Percentiles rank a stretch among this genome's conserved stretches.
Conservation (phyloP, 2,113 vertebrate species). For the Lamprologus tigripictilis region DNA sequence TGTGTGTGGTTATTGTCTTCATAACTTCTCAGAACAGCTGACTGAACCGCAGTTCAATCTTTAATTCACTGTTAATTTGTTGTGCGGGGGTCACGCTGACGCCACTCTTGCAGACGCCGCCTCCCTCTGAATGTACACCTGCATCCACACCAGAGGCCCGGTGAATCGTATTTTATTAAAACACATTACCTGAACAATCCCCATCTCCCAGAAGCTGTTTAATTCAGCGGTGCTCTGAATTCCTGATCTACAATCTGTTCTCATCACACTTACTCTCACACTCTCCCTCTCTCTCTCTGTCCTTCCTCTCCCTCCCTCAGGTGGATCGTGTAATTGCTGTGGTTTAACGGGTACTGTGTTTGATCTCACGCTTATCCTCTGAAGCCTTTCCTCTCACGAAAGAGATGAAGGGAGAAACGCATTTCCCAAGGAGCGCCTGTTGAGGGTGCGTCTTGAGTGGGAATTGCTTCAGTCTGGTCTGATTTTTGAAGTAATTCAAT, state of each 20-base stretch:
- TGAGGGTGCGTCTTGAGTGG: not conserved
- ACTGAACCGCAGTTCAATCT: not conserved
- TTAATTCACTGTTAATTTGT: not conserved
- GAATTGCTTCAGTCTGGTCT: slow-evolving; percentile 28
- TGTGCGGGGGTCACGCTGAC: not conserved
- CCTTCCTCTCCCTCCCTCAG: slow-evolving; percentile 28
- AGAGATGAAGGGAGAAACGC: slow-evolving; percentile 39
- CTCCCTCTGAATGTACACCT: not conserved
- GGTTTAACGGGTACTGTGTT: slow-evolving; percentile 52
- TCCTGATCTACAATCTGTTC: slow-evolving; percentile 51
- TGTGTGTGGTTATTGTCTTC: not conserved
- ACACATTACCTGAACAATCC: slow-evolving; percentile 50
- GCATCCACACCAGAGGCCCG: not conserved
- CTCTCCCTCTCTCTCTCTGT: not conserved
- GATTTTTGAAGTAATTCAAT: slow-evolving; percentile 57
- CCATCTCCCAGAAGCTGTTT: slow-evolving; percentile 47
- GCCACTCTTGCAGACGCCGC: not conserved
- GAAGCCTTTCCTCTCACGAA: slow-evolving; percentile 28
- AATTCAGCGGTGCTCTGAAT: slow-evolving; percentile 39
- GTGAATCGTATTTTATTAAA: slow-evolving; percentile 50
- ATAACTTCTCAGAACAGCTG: not conserved
- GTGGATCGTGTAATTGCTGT: slow-evolving; percentile 56
- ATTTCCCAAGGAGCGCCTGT: slow-evolving; percentile 4
- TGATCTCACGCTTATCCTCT: slow-evolving; percentile 55
- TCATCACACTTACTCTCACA: slow-evolving; percentile 43